Evolutionary conservation across 2,113 vertebrate species (phyloP).

Genomic region (Gorsachius goisagi): DNA sequence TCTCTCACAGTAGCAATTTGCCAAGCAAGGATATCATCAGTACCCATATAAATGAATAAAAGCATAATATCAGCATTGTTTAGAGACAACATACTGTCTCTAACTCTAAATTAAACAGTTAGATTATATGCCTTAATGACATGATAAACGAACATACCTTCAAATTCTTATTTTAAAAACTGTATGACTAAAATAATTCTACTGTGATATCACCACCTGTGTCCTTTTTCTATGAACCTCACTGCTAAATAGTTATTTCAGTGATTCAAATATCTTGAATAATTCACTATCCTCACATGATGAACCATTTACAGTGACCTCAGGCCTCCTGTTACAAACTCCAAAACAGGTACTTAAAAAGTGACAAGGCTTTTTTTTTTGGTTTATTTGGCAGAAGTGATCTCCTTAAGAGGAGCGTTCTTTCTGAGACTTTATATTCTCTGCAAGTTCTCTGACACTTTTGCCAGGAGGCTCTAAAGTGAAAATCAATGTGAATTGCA

Average conservation of each 20-base stretch:
- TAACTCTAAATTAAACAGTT: neutral
- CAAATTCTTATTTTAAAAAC: neutral
- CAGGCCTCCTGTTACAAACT: neutral
- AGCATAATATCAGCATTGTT: neutral
- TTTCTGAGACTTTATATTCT: neutral
- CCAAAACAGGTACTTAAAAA: neutral
- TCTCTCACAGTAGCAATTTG: neutral
- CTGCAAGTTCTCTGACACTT: neutral
- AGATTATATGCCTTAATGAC: neutral
- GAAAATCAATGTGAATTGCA: neutral
- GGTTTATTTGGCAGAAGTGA: neutral
- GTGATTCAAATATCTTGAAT: neutral
- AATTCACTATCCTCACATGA: neutral
- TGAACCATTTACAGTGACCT: neutral
- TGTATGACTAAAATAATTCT: neutral
- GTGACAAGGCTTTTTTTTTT: neutral
- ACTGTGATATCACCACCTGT: neutral
- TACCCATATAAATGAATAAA: constrained; percentile 15
- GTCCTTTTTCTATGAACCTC: neutral
- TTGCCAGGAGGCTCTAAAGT: neutral
- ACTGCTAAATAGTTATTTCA: neutral
- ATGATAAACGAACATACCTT: neutral
- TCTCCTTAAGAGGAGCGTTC: neutral
- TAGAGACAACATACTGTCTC: neutral
- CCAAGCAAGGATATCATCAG: neutral